Base-by-base conservation (phyloP, 2,888 invertebrate genomes). In the Temnothorax unifasciatus region DNA sequence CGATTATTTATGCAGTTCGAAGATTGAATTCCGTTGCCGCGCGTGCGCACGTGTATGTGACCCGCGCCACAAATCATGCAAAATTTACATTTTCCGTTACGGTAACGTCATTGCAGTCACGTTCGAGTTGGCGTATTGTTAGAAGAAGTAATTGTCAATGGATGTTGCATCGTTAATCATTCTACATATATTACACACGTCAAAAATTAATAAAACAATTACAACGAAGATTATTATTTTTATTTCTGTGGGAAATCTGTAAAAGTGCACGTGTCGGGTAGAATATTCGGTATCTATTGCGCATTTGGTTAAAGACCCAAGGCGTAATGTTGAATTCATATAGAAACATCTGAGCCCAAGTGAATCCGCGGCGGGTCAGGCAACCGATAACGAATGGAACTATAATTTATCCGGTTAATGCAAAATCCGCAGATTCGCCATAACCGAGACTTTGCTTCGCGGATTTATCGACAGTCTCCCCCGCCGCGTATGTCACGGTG, bases 371-470 rank as follows among this genome's bases (percentile, higher is more conserved):
- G 47, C 47, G 3, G 34, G 34, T 34, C 64, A 75, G 34, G 34
- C 21, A 64, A 18, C 18, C 21, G 21, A 11, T 64, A 75, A 63
- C 6, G 18, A 41, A 52, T 76, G 38, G 38, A 25, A 50, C 11
- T 64, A 64, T 76, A 66, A 66, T 76, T 66, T 66, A 76, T 76
- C 52, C 76, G 50, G 41, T 76, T 47, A 76, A 52, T 68, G 25
- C 38, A 66, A 52, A 76, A 68, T 8, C 44, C 18, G n/a, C 25
- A 38, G 50, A n/a, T 76, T 21, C 41, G 4, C 25, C 13, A 52
- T 38, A 66, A 29, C 8, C 8, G 29, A 21, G 44, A 76, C 41
- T 66, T 41, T 76, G 52, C 3, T 18, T 50, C 9, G 15, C 38
- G 18, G 15, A 75, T 52, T 66, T 76, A 76, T 76, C 50, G 25